These are phyloP conservation scores for Lota lota DNA, from an alignment of 2,113 vertebrate species.

Conservation along the genomic window DNA sequence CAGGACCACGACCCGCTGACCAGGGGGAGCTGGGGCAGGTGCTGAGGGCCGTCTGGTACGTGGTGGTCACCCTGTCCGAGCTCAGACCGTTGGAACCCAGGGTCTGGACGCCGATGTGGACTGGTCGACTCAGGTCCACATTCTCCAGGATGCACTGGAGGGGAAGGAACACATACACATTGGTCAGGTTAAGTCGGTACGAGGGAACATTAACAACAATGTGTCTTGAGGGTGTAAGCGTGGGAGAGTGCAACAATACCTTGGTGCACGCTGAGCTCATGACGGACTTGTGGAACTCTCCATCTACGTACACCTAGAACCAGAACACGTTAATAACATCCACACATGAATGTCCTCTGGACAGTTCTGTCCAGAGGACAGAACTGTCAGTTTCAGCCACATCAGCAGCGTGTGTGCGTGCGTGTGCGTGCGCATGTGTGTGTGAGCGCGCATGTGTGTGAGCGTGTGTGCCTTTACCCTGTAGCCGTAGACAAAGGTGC, in stretches of 20 bases:
- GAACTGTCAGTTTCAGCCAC: too few species aligned
- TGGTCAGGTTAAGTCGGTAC: not conserved
- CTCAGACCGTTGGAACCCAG: constrained; percentile 57
- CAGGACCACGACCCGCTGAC: not conserved
- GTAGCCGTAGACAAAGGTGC: constrained; percentile 66
- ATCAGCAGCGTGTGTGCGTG: too few species aligned
- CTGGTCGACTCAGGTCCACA: constrained; percentile 34
- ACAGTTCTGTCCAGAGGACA: too few species aligned
- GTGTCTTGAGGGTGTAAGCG: not conserved
- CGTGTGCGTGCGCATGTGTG: too few species aligned
- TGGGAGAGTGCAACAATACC: constrained; percentile 24
- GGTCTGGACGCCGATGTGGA: constrained; percentile 52
- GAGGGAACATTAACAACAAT: too few species aligned
- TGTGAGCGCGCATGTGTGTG: too few species aligned
- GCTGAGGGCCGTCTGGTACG: constrained; percentile 8
- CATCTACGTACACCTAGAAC: constrained; percentile 45
- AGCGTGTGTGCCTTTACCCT: constrained; percentile 50
- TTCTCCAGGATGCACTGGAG: constrained; percentile 61
- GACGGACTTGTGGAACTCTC: constrained; percentile 56
- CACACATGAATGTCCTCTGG: not conserved
- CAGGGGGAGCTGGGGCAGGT: constrained; percentile 2
- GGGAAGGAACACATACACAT: constrained; percentile 8
- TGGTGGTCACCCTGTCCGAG: constrained; percentile 42
- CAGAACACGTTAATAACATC: not conserved
- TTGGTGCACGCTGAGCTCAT: constrained; percentile 63